Percentiles rank a stretch among this genome's conserved stretches.
phyloP scores from a whole-genome alignment of 2,113 vertebrate genomes.

The Eudyptes chrysolophus region DNA sequence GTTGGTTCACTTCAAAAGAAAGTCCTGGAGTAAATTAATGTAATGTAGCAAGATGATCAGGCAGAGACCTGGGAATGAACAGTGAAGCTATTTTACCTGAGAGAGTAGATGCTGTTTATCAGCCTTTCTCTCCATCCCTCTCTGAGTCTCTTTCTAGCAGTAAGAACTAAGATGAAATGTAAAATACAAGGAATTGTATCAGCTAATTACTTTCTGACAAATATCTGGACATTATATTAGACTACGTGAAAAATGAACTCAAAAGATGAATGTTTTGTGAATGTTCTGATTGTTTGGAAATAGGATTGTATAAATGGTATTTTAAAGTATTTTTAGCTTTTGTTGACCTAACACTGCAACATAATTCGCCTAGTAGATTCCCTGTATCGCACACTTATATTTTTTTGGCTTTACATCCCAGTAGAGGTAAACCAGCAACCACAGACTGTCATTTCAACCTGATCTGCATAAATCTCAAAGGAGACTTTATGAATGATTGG shows the following conservation, averaged over 20 bases:
- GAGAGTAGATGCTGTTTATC: neutral
- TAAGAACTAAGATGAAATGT: neutral
- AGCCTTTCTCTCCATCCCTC: neutral
- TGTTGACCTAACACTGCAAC: neutral
- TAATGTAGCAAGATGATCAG: neutral
- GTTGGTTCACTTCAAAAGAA: neutral
- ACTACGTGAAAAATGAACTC: neutral
- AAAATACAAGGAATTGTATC: neutral
- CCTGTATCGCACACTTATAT: neutral
- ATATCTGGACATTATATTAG: neutral
- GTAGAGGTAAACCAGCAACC: neutral
- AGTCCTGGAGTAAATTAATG: neutral
- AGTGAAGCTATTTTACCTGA: neutral
- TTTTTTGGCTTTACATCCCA: neutral
- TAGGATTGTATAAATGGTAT: neutral
- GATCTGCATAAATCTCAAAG: neutral
- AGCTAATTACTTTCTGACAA: neutral
- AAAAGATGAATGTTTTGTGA: neutral
- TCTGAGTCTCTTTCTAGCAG: neutral
- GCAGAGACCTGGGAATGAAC: neutral
- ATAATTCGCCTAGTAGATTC: neutral
- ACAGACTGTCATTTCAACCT: neutral
- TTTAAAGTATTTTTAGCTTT: neutral
- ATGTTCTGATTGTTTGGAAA: neutral
- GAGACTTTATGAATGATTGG: conserved; percentile 37